Evolutionary conservation across 1,140 invertebrate species (phyloP), one percentile per base, ranked within the genome.

Genomic region (Heliconius melpomene): DNA sequence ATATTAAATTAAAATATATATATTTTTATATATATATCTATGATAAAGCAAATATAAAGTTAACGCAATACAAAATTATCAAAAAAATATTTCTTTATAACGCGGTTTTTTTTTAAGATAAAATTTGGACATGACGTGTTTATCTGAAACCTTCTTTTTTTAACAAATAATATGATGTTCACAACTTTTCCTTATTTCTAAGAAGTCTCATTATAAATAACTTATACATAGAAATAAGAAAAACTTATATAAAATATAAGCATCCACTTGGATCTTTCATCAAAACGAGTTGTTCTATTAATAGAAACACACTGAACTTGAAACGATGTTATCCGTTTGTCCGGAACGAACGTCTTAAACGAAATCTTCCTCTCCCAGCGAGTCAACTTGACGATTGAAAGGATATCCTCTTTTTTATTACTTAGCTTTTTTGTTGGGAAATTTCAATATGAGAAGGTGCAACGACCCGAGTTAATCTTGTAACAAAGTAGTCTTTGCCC

Each of bases 341-440:
- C 54, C 54, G 54, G 54, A 60, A 60, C n/a, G 54, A 60, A 20
- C 20, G n/a, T 60, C 54, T 60, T 60, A 60, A 60, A 60, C 54
- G 54, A 60, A 60, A 23, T 60, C 54, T 60, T 60, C 54, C 20
- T 60, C 54, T 60, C n/a, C 8, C 20, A 60, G 50, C 50, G 50
- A 60, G 54, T 23, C 54, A 23, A 60, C 7, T 60, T 60, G 54
- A 60, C 54, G 54, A 23, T 23, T 60, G 54, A 60, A 60, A 60
- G 54, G 54, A 60, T 60, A 60, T 60, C 54, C 54, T 60, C 54
- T 11, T 60, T 60, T 60, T 23, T 60, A 60, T 60, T 60, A 60
- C 54, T 60, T 60, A 26, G 7, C n/a, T 26, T 60, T 60, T 60
- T 26, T 57, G 20, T 57, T 57, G 54, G 54, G 20, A n/a, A 57